These are phyloP conservation scores for Pandemis cinnamomeana DNA, from an alignment of 2,888 invertebrate species.

Conservation along the genomic window DNA sequence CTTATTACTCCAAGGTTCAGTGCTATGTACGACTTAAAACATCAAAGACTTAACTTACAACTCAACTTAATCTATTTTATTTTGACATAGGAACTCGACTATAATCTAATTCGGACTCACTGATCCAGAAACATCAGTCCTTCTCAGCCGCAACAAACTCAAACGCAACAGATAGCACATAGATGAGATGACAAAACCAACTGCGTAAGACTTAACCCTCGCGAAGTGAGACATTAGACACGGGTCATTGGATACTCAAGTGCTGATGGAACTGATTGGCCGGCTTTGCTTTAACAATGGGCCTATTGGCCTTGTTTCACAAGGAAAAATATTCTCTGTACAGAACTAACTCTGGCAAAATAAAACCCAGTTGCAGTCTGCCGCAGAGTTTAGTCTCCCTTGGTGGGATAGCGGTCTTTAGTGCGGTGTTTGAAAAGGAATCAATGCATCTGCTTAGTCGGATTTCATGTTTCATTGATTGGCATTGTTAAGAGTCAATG, in stretches of 20 bases:
- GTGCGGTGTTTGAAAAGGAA: constrained; percentile 54
- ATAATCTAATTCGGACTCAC: background rate
- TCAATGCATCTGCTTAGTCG: constrained; percentile 76
- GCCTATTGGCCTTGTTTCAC: constrained; percentile 39
- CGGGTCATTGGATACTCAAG: constrained; percentile 81
- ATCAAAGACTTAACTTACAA: too few species aligned
- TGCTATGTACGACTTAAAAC: too few species aligned
- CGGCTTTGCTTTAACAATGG: constrained; percentile 77
- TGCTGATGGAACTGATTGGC: constrained; percentile 82
- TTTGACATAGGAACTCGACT: too few species aligned
- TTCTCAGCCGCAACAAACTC: constrained; percentile 40
- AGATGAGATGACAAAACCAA: constrained; percentile 79
- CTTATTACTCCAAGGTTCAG: too few species aligned
- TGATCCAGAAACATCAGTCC: constrained; percentile 11
- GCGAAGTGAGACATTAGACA: constrained; percentile 68
- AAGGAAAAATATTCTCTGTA: constrained; percentile 29
- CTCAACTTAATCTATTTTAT: too few species aligned
- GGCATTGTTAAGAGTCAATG: constrained; percentile 74
- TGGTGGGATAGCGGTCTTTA: constrained; percentile 36
- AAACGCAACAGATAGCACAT: constrained; percentile 52
- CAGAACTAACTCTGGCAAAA: constrained; percentile 43
- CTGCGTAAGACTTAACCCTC: constrained; percentile 77
- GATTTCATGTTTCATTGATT: constrained; percentile 82
- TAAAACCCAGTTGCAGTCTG: background rate
- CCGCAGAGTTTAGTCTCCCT: constrained; percentile 45